Conservation (phyloP, 2,113 vertebrate species). For the Gavialis gangeticus region DNA sequence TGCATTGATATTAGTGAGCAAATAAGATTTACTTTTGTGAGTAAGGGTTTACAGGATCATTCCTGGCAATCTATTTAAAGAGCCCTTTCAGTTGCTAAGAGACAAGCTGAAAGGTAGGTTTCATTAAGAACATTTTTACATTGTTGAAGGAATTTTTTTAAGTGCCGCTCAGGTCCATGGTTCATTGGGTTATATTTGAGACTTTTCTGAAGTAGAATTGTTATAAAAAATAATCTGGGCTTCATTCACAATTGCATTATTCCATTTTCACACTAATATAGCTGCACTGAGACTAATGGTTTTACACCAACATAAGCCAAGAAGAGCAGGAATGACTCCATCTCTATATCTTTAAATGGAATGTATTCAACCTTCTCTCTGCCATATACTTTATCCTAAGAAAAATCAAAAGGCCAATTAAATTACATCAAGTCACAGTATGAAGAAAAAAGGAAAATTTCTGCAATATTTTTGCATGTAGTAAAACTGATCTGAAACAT, state of each 20-base stretch:
- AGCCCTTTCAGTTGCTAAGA: slow-evolving; percentile 72
- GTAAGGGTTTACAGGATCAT: slow-evolving; percentile 25
- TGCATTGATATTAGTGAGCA: background rate
- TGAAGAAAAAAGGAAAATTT: slow-evolving; percentile 55
- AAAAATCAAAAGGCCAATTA: slow-evolving; percentile 71
- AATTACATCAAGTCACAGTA: slow-evolving; percentile 62
- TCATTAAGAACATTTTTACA: slow-evolving; percentile 58
- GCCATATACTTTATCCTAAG: slow-evolving; percentile 65
- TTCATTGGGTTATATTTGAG: slow-evolving; percentile 72
- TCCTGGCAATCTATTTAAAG: slow-evolving; percentile 45
- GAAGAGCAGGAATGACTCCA: slow-evolving; percentile 49
- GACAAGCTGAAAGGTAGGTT: slow-evolving; percentile 57
- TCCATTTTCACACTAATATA: slow-evolving; percentile 37
- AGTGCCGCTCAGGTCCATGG: slow-evolving; percentile 62
- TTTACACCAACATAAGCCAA: slow-evolving; percentile 38
- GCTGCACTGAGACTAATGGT: slow-evolving; percentile 56
- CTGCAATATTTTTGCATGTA: slow-evolving; percentile 47
- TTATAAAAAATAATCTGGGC: slow-evolving; percentile 63
- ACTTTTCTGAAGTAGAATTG: slow-evolving; percentile 73
- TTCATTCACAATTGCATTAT: slow-evolving; percentile 61
- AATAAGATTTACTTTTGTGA: slow-evolving; percentile 9
- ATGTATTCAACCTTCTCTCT: slow-evolving; percentile 53
- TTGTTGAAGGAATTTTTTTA: slow-evolving; percentile 71
- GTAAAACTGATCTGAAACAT: slow-evolving; percentile 46
- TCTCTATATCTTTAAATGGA: slow-evolving; percentile 58